Conservation (phyloP, 1,140 invertebrate species). For the Philaenus spumarius region DNA sequence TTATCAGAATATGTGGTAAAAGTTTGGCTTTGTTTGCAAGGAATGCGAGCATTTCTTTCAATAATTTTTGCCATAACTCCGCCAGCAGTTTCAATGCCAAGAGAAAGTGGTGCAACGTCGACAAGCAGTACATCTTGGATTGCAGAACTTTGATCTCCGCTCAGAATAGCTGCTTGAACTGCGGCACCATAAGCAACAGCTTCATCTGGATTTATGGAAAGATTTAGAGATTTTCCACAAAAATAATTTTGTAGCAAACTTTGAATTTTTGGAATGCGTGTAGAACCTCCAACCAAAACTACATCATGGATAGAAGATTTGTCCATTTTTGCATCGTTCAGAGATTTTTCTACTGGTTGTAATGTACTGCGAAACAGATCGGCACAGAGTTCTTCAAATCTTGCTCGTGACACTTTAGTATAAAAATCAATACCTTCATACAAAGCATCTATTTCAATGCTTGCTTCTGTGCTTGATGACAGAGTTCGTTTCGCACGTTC, state of each 20-base stretch:
- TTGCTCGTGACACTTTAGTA: constrained; percentile 50
- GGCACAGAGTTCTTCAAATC: constrained; percentile 56
- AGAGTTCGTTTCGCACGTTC: constrained; percentile 52
- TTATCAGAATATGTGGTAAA: constrained; percentile 52
- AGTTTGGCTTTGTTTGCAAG: constrained; percentile 45
- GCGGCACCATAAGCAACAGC: constrained; percentile 60
- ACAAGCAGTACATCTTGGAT: constrained; percentile 50
- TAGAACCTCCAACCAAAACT: constrained; percentile 73
- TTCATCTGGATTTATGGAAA: constrained; percentile 62
- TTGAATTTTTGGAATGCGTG: constrained; percentile 59
- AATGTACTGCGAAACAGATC: constrained; percentile 53
- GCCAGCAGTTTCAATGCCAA: constrained; percentile 51
- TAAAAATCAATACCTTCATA: constrained; percentile 53
- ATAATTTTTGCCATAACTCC: constrained; percentile 52
- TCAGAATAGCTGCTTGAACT: constrained; percentile 55
- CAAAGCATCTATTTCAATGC: constrained; percentile 49
- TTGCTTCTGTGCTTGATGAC: constrained; percentile 50
- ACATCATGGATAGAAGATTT: constrained; percentile 66
- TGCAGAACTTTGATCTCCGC: constrained; percentile 47
- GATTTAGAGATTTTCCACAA: constrained; percentile 52
- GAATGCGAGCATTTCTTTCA: constrained; percentile 47
- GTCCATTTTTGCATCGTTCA: constrained; percentile 66
- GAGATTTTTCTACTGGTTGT: constrained; percentile 56
- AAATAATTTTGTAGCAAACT: constrained; percentile 52
- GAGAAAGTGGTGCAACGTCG: constrained; percentile 47